Conservation (phyloP, 23 tunicate genomes). For the Halocynthia aurantium region DNA sequence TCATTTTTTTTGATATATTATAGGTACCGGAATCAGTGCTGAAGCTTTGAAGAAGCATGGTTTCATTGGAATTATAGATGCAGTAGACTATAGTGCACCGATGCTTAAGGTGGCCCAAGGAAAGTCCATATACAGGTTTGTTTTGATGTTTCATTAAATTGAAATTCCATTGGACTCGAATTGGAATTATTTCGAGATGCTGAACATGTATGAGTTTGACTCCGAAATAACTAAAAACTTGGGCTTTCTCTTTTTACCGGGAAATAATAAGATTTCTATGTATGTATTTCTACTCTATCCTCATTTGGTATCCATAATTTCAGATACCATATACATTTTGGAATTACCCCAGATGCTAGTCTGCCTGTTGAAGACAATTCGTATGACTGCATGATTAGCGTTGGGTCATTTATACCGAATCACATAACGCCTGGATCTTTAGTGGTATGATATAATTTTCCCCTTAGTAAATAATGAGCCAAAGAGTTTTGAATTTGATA, state of each 20-base stretch:
- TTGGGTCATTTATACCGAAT: background rate
- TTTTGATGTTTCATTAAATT: background rate
- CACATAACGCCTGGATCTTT: background rate
- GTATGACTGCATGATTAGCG: background rate
- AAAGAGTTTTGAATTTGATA: too few relatives aligned
- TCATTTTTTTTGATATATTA: background rate
- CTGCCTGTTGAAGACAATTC: background rate
- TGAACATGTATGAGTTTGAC: too few relatives aligned
- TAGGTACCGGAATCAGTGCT: constrained; percentile 5
- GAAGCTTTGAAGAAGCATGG: background rate
- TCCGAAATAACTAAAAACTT: too few relatives aligned
- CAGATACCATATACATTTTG: background rate
- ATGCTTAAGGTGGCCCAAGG: background rate
- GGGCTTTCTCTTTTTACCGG: background rate
- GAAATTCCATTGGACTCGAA: too few relatives aligned
- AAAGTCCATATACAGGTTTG: background rate
- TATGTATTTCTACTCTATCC: background rate
- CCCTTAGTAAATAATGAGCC: too few relatives aligned
- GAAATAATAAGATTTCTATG: background rate
- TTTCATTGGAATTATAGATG: background rate
- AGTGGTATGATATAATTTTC: background rate
- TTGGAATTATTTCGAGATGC: background rate
- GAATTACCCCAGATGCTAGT: background rate
- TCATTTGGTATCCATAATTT: background rate
- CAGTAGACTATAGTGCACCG: background rate